Base-by-base conservation (phyloP, 1,140 invertebrate species). In the Diploscapter pachys region DNA sequence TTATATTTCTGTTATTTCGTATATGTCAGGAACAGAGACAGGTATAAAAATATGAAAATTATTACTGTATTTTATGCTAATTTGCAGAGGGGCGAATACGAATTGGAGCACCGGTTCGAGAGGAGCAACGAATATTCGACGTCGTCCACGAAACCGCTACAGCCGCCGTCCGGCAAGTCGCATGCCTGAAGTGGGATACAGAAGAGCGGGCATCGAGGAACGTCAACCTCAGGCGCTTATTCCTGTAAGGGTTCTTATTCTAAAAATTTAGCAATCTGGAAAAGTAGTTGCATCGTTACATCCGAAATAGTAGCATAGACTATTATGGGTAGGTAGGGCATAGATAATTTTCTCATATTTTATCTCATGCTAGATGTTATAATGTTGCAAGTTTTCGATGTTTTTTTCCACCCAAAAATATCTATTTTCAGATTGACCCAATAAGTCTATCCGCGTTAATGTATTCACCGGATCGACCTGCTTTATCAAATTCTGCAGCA, bases 1-100 rank as follows among this genome's bases (percentile, higher is more conserved):
- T 61, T 50, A 57, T 74, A 53, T 68, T 74, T 64, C 64, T 74
- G 73, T 74, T 65, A 13, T 57, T 74, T 74, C 73, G 73, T 54
- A 69, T 74, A 59, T 74, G 64, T 69, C 73, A 74, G 57, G 59
- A 56, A 65, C 73, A 74, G 54, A 52, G 64, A 31, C 31, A 31
- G 31, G 31, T 31, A 31, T 31, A 31, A 31, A 31, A 31, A 31
- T 31, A 31, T 31, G 31, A 31, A 31, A 31, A 31, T 31, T 31
- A 31, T 31, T 31, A 31, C 31, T 31, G 31, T 31, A 1, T 1
- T 31, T 31, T 31, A 31, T 31, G 31, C 31, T 31, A 31, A 31
- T 31, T 31, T 31, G 57, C 73, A 74, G 53, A n/a, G 73, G 13
- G 73, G 73, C 49, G 73, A 74, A 48, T 74, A 74, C 50, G 73